Evolutionary conservation across 2,113 vertebrate genomes (phyloP), one percentile per base, ranked within the genome.

Genomic region (Collichthys lucidus): DNA sequence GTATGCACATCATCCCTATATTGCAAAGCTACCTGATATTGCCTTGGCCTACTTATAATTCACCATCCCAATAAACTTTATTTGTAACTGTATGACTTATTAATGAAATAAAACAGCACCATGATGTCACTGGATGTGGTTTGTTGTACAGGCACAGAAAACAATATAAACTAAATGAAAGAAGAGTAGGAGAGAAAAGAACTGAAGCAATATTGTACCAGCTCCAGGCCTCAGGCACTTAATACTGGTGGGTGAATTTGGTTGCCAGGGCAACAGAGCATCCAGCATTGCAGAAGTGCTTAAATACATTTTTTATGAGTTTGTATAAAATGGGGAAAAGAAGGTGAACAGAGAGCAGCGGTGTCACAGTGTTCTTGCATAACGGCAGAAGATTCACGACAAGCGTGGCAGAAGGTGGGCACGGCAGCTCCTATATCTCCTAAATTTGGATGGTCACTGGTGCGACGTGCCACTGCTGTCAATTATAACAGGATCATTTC

Each of bases 241-340:
- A 87, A 92, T 93, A 93, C 90, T 92, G 82, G 85, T 94, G 83
- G 89, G 81, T 85, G 92, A 94, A 92, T 94, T 86, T 90, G 79
- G 95, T 96, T 96, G 92, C 94, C 94, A 92, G 88, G 95, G 95
- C 88, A 95, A 96, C 95, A 87, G 92, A 92, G 91, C 90, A 94
- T 91, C 89, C 88, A 90, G 84, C 81, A 88, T 86, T 86, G 85
- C 89, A 90, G 80, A 91, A 91, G 86, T 85, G 87, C 91, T 91
- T 86, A 87, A 92, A 94, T 93, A 91, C 79, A 92, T 93, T 92
- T 95, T 95, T 95, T 91, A 94, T 95, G 92, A 95, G 90, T 90
- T 89, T 92, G 82, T 92, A 93, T 88, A 93, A 93, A 95, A 94
- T 86, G 86, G 80, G 83, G 77, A 47, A 86, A 83, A 86, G 83